Percentiles rank a stretch among this genome's conserved stretches.
These are phyloP conservation scores for Mormyrops attenuatus DNA, from an alignment of 2,797 vertebrate genomes.

Conservation along the genomic window DNA sequence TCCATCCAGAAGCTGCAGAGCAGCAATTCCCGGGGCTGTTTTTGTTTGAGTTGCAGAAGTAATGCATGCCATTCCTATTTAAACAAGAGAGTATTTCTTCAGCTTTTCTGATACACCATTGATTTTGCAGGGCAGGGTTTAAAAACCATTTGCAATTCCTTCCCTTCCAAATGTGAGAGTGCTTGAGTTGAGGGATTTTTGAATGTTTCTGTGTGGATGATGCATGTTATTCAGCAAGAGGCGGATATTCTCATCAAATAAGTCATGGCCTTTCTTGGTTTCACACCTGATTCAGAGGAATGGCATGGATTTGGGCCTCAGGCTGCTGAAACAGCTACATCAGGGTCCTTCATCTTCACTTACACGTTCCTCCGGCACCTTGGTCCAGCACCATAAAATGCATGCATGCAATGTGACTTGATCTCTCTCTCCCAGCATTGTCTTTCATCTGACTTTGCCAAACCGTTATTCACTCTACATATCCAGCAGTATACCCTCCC, in stretches of 20 bases:
- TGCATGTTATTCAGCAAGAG: not conserved
- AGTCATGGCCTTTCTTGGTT: not conserved
- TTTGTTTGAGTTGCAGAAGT: not conserved
- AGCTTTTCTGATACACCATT: not conserved
- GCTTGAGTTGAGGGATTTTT: not conserved
- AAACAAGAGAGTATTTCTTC: not conserved
- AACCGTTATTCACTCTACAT: not conserved
- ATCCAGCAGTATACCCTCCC: not conserved
- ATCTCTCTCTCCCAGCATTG: not conserved
- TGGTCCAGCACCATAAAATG: not conserved
- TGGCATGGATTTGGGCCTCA: not conserved
- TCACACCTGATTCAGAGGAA: not conserved
- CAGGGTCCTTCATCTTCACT: not conserved
- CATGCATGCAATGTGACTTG: not conserved
- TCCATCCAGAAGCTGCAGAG: not conserved
- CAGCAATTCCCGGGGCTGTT: not conserved
- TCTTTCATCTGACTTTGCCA: not conserved
- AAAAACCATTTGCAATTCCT: not conserved
- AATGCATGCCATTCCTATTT: not conserved
- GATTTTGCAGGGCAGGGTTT: not conserved
- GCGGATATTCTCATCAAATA: not conserved
- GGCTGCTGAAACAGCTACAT: not conserved
- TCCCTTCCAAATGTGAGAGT: not conserved
- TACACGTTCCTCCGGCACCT: not conserved
- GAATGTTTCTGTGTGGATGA: not conserved